A percentile compares a stretch with the other conserved stretches of the same genome.
These are phyloP conservation scores for Camponotus floridanus DNA, from an alignment of 1,140 invertebrate species.

Conservation along the genomic window DNA sequence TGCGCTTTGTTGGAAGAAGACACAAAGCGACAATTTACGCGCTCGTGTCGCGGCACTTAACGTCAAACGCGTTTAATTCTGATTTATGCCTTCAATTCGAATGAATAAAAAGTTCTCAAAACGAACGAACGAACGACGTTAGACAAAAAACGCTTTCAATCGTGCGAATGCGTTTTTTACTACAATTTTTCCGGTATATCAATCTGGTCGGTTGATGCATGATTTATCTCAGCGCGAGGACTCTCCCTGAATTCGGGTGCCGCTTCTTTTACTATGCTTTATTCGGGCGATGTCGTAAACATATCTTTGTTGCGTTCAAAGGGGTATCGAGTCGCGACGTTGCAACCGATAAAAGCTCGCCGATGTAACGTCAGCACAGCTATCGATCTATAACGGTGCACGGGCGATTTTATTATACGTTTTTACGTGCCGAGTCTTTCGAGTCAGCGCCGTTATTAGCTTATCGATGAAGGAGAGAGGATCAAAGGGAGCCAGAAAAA, in stretches of 20 bases:
- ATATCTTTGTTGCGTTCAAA: conserved; percentile 53
- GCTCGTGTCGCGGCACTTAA: neutral
- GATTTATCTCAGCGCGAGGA: conserved; percentile 31
- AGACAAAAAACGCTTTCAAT: neutral
- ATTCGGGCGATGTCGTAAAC: conserved; percentile 50
- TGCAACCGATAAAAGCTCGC: conserved; percentile 38
- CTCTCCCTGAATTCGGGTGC: neutral
- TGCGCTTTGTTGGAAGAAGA: conserved; percentile 35
- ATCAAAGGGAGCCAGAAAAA: conserved; percentile 68
- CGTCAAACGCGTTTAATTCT: conserved; percentile 43
- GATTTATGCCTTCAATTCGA: conserved; percentile 29
- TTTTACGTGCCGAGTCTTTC: conserved; percentile 65
- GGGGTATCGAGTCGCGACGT: conserved; percentile 48
- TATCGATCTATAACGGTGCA: conserved; percentile 52
- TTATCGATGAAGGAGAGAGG: conserved; percentile 67
- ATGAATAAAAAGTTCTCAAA: conserved; percentile 1
- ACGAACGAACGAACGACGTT: conserved; percentile 12
- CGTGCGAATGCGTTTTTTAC: neutral
- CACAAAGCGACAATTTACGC: conserved; percentile 20
- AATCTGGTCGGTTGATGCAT: conserved; percentile 36
- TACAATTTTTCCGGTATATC: conserved; percentile 33
- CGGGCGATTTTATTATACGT: conserved; percentile 57
- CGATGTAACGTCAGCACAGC: conserved; percentile 27
- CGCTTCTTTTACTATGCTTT: conserved; percentile 33
- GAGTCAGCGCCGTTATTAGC: conserved; percentile 70